Base-by-base conservation (phyloP, 1,140 invertebrate genomes). In the Papilio helenus region DNA sequence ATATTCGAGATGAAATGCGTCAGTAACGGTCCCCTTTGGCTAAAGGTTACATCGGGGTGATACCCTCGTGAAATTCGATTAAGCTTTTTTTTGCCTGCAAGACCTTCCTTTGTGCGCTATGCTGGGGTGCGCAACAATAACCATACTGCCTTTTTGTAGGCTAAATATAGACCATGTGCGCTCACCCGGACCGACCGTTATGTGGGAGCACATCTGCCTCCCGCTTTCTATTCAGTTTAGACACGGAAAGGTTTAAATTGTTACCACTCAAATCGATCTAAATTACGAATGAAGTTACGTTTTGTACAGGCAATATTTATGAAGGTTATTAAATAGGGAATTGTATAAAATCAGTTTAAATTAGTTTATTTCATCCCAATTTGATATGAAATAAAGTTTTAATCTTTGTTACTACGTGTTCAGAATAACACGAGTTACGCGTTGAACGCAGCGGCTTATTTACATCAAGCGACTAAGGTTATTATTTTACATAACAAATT, bases 101-200 rank as follows among this genome's bases (percentile, higher is more conserved):
- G 89, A 91, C 89, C 90, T 92, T 92, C 85, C 85, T 91, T 93
- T 93, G 90, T 92, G 85, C 83, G 83, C 79, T 85, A 81, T 84
- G 85, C 85, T 91, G 86, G 92, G 91, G 90, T 91, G 90, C 79
- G 86, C 82, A 87, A 92, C 91, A 93, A 94, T 89, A 84, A 89
- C 90, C 82, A 81, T 87, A 89, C 81, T 93, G 91, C 91, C 92
- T 93, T 93, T 94, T 86, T 88, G 89, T 90, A 90, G 86, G 88
- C 92, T 94, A 94, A 94, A 94, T 94, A 94, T 94, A 94, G 90
- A 89, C 78, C 82, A 76, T 76, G 74, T 58, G 84, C 79, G 80
- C 88, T 88, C 86, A 88, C 87, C 85, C 87, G 80, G 86, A 80
- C 80, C 84, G 86, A 79, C 80, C 84, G 84, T 73, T 85, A 84